phyloP scores from a whole-genome alignment of 1,140 invertebrate species.

The Dufourea novaeangliae region DNA sequence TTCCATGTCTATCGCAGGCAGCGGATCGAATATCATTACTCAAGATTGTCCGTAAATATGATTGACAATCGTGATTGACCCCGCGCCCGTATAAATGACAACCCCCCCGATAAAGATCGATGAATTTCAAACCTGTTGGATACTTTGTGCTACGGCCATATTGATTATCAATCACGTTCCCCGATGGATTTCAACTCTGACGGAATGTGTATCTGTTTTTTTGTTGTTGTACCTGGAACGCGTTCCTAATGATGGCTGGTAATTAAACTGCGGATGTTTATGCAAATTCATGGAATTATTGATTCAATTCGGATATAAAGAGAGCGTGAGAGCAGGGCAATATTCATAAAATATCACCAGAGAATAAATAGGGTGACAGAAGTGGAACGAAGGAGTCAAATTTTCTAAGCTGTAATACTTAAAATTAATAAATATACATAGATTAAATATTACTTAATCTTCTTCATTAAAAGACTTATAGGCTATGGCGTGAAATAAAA shows the following conservation, averaged over 20 bases:
- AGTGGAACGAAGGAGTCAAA: too few species aligned
- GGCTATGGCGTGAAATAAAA: too few species aligned
- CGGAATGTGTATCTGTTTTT: not conserved
- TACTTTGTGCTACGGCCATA: not conserved
- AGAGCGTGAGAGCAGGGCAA: too few species aligned
- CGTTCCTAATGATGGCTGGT: not conserved
- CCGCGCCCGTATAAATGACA: not conserved
- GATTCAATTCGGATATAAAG: not conserved
- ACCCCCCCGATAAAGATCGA: slow-evolving; percentile 23
- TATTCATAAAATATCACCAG: too few species aligned
- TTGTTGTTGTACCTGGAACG: not conserved
- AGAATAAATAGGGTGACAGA: too few species aligned
- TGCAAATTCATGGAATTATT: not conserved
- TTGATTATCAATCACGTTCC: not conserved
- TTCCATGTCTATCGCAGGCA: not conserved
- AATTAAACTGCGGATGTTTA: not conserved
- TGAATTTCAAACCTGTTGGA: slow-evolving; percentile 26
- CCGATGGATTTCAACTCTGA: not conserved
- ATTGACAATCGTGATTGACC: slow-evolving; percentile 28
- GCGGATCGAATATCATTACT: slow-evolving; percentile 14
- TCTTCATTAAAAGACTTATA: too few species aligned
- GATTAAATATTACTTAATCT: too few species aligned
- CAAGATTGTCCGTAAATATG: slow-evolving; percentile 21
- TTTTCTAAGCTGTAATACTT: too few species aligned
- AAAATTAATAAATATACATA: too few species aligned